phyloP scores from a whole-genome alignment of 2,888 invertebrate species.

The Nectonema munidae region DNA sequence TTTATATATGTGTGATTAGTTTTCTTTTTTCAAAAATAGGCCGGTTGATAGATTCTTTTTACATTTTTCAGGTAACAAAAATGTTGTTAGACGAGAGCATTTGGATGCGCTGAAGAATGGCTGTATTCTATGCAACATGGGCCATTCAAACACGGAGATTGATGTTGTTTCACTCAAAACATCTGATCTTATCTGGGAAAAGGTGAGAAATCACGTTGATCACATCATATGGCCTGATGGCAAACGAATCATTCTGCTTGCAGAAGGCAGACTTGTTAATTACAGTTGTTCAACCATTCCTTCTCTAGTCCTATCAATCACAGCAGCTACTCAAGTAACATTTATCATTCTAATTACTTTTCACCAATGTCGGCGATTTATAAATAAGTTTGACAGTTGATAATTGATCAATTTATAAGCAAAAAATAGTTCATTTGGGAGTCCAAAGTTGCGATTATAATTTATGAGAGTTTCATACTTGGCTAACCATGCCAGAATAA shows the following conservation, averaged over 20 bases:
- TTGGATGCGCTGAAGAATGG: conserved; percentile 88
- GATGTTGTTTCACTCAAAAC: conserved; percentile 54
- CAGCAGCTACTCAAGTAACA: conserved; percentile 53
- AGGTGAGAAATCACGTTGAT: conserved; percentile 80
- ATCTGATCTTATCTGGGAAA: conserved; percentile 78
- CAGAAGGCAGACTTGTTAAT: conserved; percentile 76
- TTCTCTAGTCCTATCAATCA: conserved; percentile 85
- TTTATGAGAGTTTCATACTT: too few species aligned
- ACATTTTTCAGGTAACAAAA: conserved; percentile 68
- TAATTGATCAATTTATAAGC: neutral
- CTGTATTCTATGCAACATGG: conserved; percentile 80
- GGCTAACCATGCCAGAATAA: too few species aligned
- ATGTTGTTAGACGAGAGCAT: conserved; percentile 65
- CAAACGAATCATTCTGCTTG: conserved; percentile 59
- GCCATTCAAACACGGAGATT: conserved; percentile 76
- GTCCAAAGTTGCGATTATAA: too few species aligned
- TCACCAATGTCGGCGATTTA: too few species aligned
- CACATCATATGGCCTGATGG: conserved; percentile 94
- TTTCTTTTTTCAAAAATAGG: too few species aligned
- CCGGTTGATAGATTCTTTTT: too few species aligned
- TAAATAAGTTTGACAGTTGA: too few species aligned
- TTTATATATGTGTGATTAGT: too few species aligned
- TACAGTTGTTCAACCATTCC: conserved; percentile 74
- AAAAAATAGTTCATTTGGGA: neutral
- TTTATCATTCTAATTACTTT: too few species aligned